Evolutionary conservation across 2,797 vertebrate species (phyloP).

Genomic region (Mus spretus): DNA sequence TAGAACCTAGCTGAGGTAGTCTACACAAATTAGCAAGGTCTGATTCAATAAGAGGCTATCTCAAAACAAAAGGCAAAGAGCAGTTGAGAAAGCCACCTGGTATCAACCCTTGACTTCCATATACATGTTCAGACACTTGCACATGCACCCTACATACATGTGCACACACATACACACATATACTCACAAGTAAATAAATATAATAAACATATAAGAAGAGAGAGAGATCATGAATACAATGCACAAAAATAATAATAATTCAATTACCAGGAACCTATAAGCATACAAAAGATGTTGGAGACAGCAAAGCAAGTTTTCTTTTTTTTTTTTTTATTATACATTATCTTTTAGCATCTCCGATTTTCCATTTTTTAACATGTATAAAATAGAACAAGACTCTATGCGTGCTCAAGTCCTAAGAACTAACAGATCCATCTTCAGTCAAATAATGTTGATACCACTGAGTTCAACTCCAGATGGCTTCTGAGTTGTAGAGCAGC

Average conservation of each 20-base stretch:
- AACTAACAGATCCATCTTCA: neutral
- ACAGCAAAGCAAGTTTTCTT: conserved; percentile 25
- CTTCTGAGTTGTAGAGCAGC: neutral
- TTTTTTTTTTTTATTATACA: neutral
- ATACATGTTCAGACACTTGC: neutral
- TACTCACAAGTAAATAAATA: neutral
- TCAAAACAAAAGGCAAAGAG: neutral
- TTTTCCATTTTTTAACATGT: neutral
- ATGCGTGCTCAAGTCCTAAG: neutral
- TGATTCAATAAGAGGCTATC: neutral
- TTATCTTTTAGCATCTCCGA: neutral
- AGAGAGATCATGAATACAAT: neutral
- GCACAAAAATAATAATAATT: neutral
- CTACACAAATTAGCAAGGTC: neutral
- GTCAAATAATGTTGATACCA: neutral
- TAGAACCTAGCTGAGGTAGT: neutral
- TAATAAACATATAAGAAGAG: neutral
- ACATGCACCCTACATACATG: neutral
- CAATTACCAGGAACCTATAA: neutral
- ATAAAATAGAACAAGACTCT: neutral
- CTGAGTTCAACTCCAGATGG: neutral
- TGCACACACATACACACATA: neutral
- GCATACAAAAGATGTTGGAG: neutral
- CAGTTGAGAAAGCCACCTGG: neutral
- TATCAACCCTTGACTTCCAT: neutral